phyloP scores from a whole-genome alignment of 2,113 vertebrate species.

The Lophochroa leadbeateri region DNA sequence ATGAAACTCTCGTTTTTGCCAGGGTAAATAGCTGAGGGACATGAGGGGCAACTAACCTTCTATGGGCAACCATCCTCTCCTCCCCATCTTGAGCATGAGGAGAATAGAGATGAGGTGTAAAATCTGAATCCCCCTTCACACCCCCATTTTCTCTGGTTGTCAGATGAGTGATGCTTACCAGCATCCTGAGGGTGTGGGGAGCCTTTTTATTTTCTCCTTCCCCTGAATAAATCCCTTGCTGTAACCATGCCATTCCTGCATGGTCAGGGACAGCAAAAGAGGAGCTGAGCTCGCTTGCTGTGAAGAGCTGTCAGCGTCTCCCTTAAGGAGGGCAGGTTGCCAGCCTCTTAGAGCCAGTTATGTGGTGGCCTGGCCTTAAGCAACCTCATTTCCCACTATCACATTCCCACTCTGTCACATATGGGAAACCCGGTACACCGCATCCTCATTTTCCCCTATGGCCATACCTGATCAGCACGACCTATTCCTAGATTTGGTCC shows the following conservation, averaged over 20 bases:
- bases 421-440: fast-evolving
- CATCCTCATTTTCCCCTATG: background rate
- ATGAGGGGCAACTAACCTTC: background rate
- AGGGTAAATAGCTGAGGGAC: background rate
- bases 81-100: background rate
- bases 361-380: background rate
- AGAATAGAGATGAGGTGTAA: background rate
- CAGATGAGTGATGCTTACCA: background rate
- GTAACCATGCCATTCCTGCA: background rate
- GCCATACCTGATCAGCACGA: background rate
- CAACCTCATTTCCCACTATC: background rate
- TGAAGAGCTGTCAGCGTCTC: background rate
- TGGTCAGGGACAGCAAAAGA: background rate
- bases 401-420: background rate
- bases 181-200: background rate
- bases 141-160: background rate
- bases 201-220: background rate
- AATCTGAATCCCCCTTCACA: background rate
- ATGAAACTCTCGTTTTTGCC: background rate
- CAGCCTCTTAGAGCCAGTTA: background rate
- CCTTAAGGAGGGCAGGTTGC: background rate
- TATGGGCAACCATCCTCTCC: background rate
- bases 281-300: background rate
- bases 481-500: background rate
- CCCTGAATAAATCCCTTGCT: background rate